Evolutionary conservation across 2,888 invertebrate genomes (phyloP), one percentile per base, ranked within the genome.

Genomic region (Deilephila porcellus): DNA sequence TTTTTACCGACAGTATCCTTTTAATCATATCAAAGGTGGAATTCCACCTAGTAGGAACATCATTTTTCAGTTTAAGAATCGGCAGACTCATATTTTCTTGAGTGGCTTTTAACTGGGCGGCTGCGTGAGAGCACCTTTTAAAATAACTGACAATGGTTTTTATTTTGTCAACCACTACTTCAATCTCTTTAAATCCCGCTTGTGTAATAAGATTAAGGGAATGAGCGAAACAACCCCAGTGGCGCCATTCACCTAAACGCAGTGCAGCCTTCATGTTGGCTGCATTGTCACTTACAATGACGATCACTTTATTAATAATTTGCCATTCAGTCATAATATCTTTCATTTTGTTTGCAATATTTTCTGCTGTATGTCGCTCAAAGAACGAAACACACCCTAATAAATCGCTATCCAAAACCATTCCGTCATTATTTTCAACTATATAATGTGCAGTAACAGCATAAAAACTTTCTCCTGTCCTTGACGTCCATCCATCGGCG

Each of bases 191-290:
- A 37, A 70, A 17, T 70, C 70, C 37, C 20, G 70, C 29, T 73
- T 73, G 62, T 72, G 45, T 72, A 17, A 77, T 74, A 20, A 77
- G 62, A 60, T 77, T 77, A 14, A 77, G 70, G 5, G 75, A 63
- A 71, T 77, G 77, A 4, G 76, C 76, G 62, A 75, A 77, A 67
- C 77, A 77, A n/a, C 56, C 32, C 56, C 60, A 73, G 64, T 73
- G 70, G 32, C 70, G 70, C 76, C 75, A 77, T 17, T 29, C 62
- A 25, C 71, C 72, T 32, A 73, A n/a, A 20, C 74, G 59, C 19
- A 77, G 74, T 52, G 74, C 77, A 63, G 64, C 60, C 37, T 52
- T 72, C 71, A 77, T 75, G 70, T 77, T 77, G 1, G 76, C 73
- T 34, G 77, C 76, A 70, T 77, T 77, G 77, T 74, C 70, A 29